Conservation (phyloP, 1,140 invertebrate genomes). For the Cydia fagiglandana region DNA sequence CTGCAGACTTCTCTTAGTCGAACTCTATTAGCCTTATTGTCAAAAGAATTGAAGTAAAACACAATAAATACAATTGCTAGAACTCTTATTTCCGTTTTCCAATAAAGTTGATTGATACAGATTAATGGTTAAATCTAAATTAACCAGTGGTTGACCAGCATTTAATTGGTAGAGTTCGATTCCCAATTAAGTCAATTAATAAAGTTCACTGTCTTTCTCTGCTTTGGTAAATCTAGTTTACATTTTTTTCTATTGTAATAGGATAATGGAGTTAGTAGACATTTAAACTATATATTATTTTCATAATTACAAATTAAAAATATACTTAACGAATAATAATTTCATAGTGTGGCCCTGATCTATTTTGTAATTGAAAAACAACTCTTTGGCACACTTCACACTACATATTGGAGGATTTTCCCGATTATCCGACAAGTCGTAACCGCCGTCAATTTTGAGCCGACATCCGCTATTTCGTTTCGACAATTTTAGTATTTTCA, state of each 20-base stretch:
- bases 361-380: neutral
- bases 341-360: neutral
- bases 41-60: too few relatives aligned
- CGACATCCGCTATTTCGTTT: neutral
- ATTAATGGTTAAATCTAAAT: neutral
- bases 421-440: neutral
- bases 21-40: too few relatives aligned
- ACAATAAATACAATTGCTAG: too few relatives aligned
- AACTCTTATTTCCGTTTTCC: neutral
- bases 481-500: neutral
- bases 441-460: neutral
- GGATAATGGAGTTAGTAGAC: too few relatives aligned
- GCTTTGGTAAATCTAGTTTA: neutral
- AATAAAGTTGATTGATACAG: neutral
- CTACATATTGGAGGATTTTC: neutral
- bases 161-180: neutral
- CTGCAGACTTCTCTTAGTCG: too few relatives aligned
- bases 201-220: neutral
- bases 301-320: neutral
- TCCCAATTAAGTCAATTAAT: neutral
- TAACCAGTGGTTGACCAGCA: neutral
- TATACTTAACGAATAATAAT: neutral
- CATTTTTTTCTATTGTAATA: too few relatives aligned
- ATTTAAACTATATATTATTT: too few relatives aligned
- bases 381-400: neutral